Evolutionary conservation across 2,888 invertebrate genomes (phyloP).

Genomic region (Cheilosia vernalis): DNA sequence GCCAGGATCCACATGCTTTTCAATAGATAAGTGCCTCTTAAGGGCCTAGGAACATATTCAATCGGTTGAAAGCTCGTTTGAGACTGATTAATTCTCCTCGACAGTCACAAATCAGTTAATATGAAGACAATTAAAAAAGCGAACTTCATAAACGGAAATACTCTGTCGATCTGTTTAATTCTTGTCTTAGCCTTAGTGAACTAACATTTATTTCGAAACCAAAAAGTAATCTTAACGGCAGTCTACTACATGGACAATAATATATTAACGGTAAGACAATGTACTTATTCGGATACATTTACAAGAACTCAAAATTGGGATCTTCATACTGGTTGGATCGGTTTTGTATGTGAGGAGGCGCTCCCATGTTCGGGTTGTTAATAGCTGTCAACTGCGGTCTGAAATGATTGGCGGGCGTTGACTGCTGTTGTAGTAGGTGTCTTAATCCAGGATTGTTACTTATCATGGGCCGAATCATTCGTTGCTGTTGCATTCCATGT

Average conservation of each 20-base stretch:
- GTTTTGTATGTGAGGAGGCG: slow-evolving; percentile 76
- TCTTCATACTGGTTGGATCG: slow-evolving; percentile 81
- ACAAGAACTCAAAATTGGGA: slow-evolving; percentile 81
- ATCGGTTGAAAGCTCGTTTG: too few species aligned
- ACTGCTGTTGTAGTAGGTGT: slow-evolving; percentile 88
- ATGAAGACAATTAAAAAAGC: too few species aligned
- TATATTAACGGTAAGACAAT: not conserved
- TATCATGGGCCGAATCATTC: slow-evolving; percentile 90
- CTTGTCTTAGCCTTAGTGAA: too few species aligned
- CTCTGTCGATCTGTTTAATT: too few species aligned
- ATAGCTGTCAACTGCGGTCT: slow-evolving; percentile 80
- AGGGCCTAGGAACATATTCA: too few species aligned
- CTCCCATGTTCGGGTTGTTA: slow-evolving; percentile 77
- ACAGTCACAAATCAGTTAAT: too few species aligned
- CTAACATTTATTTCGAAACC: not conserved
- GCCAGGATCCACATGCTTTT: too few species aligned
- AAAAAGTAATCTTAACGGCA: not conserved
- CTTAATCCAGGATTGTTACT: slow-evolving; percentile 91
- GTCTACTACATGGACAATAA: not conserved
- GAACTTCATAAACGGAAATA: too few species aligned
- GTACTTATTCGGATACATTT: slow-evolving; percentile 47
- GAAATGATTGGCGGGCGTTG: slow-evolving; percentile 82
- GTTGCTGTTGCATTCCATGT: slow-evolving; percentile 84
- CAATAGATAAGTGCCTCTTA: too few species aligned
- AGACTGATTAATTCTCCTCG: too few species aligned